These are phyloP conservation scores for Pagrus major DNA, from an alignment of 2,113 vertebrate genomes.

Conservation along the genomic window DNA sequence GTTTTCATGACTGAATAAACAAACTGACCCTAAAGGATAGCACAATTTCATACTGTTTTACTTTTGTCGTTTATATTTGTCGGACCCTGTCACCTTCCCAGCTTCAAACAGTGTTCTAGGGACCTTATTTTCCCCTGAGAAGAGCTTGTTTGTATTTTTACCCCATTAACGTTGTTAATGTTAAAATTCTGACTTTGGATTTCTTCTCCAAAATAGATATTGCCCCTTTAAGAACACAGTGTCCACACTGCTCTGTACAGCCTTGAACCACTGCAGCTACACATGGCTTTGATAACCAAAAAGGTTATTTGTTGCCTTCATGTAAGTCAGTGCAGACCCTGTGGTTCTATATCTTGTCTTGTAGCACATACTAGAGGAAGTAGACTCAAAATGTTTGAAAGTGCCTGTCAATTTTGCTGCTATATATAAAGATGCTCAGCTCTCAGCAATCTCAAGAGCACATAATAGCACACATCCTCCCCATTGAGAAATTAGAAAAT, in stretches of 20 bases:
- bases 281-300: slow-evolving; percentile 21
- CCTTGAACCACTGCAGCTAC: background rate
- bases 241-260: background rate
- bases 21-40: too few relatives aligned
- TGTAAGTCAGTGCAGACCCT: background rate
- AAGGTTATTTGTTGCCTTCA: slow-evolving; percentile 5
- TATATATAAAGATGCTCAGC: slow-evolving; percentile 45
- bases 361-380: background rate
- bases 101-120: too few relatives aligned
- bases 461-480: slow-evolving; percentile 50
- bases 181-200: too few relatives aligned
- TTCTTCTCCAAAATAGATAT: too few relatives aligned
- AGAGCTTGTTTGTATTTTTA: too few relatives aligned
- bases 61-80: too few relatives aligned
- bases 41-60: too few relatives aligned
- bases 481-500: slow-evolving; percentile 41
- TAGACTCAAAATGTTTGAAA: slow-evolving; percentile 49
- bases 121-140: too few relatives aligned
- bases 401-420: slow-evolving; percentile 45
- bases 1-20: too few relatives aligned
- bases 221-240: background rate
- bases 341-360: background rate
- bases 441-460: slow-evolving; percentile 52
- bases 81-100: too few relatives aligned
- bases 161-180: too few relatives aligned